Conservation (phyloP, 1,140 invertebrate genomes). For the Oncopodura yosiiana region DNA sequence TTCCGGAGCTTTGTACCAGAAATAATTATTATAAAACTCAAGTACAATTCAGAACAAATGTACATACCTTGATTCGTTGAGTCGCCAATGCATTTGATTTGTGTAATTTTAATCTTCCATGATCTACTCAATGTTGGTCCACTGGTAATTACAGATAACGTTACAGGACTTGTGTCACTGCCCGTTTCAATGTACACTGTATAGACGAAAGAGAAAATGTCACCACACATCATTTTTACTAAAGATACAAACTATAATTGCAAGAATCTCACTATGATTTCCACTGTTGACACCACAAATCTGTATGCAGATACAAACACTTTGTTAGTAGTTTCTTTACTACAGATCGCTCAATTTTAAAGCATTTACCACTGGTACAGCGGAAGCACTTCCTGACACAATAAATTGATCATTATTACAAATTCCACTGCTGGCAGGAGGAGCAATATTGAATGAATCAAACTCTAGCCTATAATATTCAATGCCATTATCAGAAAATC, state of each 20-base stretch:
- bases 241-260: no score
- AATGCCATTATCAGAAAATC: not conserved
- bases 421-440: constrained; percentile 65
- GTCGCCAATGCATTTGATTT: constrained; percentile 62
- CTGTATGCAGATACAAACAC: no score
- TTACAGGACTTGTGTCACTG: constrained; percentile 57
- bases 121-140: constrained; percentile 58
- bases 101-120: constrained; percentile 69
- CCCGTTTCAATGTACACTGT: constrained; percentile 76
- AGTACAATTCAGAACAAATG: no score
- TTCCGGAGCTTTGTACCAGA: constrained; percentile 55
- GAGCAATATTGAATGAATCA: constrained; percentile 58
- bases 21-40: no score
- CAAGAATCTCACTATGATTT: no score
- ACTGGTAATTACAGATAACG: constrained; percentile 65
- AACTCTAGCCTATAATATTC: constrained; percentile 57
- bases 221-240: no score
- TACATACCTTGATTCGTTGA: constrained; percentile 57
- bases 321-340: no score
- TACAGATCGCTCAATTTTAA: no score
- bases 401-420: constrained; percentile 77
- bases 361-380: constrained; percentile 58
- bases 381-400: constrained; percentile 65
- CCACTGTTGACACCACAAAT: constrained; percentile 73
- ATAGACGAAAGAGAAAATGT: no score